Percentiles rank a stretch among this genome's conserved stretches.
These are phyloP conservation scores for Drosophila merina DNA, from an alignment of 2,888 invertebrate genomes.

Conservation along the genomic window DNA sequence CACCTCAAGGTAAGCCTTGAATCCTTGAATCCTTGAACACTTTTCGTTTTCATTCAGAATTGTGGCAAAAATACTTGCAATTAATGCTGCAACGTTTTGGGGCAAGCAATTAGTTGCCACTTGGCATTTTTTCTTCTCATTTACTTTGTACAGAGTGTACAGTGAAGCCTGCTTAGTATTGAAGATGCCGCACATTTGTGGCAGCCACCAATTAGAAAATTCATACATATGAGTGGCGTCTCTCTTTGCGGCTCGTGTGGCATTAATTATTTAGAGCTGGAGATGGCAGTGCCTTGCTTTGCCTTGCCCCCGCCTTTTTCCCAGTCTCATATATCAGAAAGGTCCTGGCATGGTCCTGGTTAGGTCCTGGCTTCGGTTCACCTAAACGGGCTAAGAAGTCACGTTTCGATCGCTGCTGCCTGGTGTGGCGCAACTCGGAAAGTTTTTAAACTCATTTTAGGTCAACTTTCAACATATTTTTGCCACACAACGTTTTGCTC, in stretches of 20 bases:
- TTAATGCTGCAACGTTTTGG: slow-evolving; percentile 27
- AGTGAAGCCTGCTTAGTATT: background rate
- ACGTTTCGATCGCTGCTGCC: slow-evolving; percentile 37
- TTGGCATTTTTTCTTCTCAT: slow-evolving; percentile 18
- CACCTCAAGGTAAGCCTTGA: slow-evolving; percentile 19
- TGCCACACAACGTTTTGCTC: background rate
- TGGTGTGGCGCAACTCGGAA: slow-evolving; percentile 17
- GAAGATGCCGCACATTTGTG: too few species aligned
- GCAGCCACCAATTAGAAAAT: slow-evolving; percentile 29
- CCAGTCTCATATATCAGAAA: slow-evolving; percentile 23
- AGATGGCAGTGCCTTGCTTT: too few species aligned
- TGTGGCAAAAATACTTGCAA: slow-evolving; percentile 47
- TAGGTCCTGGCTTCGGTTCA: background rate
- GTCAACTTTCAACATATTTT: slow-evolving; percentile 27
- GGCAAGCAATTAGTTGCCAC: slow-evolving; percentile 59
- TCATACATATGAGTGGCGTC: slow-evolving; percentile 32
- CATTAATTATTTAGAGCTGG: slow-evolving; percentile 34
- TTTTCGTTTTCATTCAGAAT: slow-evolving; percentile 10
- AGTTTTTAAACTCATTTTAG: slow-evolving; percentile 39
- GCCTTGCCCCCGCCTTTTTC: too few species aligned
- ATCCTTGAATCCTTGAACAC: slow-evolving; percentile 3
- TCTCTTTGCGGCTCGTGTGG: slow-evolving; percentile 21
- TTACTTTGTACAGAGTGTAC: background rate
- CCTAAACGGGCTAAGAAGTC: slow-evolving; percentile 27
- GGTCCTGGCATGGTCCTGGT: background rate